Conservation (phyloP, 2,888 invertebrate species). For the Drosophila nigritarsus region DNA sequence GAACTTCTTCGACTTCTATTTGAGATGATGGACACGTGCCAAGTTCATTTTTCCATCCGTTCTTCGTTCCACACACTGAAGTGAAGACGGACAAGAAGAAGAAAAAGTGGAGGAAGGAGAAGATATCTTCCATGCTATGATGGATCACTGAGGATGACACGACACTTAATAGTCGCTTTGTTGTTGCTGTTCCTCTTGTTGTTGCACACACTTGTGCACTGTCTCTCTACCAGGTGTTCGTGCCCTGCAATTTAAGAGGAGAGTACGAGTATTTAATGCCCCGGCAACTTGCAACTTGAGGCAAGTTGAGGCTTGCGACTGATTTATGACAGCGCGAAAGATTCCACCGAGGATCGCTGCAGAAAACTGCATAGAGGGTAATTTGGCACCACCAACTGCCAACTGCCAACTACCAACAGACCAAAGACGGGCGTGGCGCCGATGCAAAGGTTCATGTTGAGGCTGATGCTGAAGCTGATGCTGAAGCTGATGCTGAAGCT, state of each 20-base stretch:
- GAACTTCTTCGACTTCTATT: conserved; percentile 33
- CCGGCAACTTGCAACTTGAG: conserved; percentile 31
- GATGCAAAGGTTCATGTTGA: not conserved
- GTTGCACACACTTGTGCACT: conserved; percentile 11
- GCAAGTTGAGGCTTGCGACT: conserved; percentile 66
- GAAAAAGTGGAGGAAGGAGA: not conserved
- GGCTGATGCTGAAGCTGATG: conserved; percentile 16
- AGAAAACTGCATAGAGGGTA: conserved; percentile 54
- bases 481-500: conserved; percentile 13
- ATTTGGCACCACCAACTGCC: conserved; percentile 55
- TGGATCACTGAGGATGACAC: conserved; percentile 76
- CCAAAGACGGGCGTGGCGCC: conserved; percentile 70
- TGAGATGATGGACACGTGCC: conserved; percentile 73
- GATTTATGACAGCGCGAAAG: conserved; percentile 75
- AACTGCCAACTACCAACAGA: conserved; percentile 32
- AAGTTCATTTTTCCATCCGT: conserved; percentile 63
- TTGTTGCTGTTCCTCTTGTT: conserved; percentile 45
- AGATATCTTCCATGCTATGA: conserved; percentile 65
- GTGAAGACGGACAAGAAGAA: not conserved
- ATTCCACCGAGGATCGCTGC: conserved; percentile 44
- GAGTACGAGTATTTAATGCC: conserved; percentile 72
- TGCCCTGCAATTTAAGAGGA: conserved; percentile 74
- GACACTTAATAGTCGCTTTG: conserved; percentile 71
- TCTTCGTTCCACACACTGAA: conserved; percentile 12
- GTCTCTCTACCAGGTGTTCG: conserved; percentile 55